A percentile compares a stretch with the other conserved stretches of the same genome.
These are phyloP conservation scores for Sympetrum striolatum DNA, from an alignment of 2,888 invertebrate genomes.

Conservation along the genomic window DNA sequence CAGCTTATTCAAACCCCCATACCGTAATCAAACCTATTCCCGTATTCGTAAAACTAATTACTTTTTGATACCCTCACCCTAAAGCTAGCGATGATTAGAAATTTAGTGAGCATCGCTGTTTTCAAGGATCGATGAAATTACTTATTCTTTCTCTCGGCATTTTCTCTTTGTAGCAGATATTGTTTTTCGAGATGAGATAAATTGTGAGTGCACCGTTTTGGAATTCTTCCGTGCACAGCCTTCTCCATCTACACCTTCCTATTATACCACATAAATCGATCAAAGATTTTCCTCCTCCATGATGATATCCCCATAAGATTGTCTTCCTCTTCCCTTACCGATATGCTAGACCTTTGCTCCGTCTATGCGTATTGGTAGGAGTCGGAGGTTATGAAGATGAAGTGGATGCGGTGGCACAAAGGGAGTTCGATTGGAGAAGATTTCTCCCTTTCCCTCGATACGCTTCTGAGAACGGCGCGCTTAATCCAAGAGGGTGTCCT, in stretches of 20 bases:
- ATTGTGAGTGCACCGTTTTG: too few species aligned
- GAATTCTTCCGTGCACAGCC: too few species aligned
- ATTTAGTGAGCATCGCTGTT: too few species aligned
- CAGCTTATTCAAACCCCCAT: too few species aligned
- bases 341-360: not conserved
- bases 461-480: not conserved
- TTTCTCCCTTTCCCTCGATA: not conserved
- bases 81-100: too few species aligned
- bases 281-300: not conserved
- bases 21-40: too few species aligned
- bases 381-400: not conserved
- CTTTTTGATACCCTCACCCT: too few species aligned
- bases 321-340: not conserved
- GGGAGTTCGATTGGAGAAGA: not conserved
- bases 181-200: too few species aligned
- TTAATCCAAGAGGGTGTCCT: not conserved
- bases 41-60: too few species aligned
- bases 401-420: not conserved
- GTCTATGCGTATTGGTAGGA: not conserved
- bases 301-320: not conserved
- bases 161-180: too few species aligned
- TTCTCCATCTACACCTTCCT: not conserved
- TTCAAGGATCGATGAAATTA: too few species aligned
- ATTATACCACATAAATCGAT: not conserved
- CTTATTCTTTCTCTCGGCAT: too few species aligned